Evolutionary conservation across 2,797 vertebrate species (phyloP).

Genomic region (Esox masquinongy): DNA sequence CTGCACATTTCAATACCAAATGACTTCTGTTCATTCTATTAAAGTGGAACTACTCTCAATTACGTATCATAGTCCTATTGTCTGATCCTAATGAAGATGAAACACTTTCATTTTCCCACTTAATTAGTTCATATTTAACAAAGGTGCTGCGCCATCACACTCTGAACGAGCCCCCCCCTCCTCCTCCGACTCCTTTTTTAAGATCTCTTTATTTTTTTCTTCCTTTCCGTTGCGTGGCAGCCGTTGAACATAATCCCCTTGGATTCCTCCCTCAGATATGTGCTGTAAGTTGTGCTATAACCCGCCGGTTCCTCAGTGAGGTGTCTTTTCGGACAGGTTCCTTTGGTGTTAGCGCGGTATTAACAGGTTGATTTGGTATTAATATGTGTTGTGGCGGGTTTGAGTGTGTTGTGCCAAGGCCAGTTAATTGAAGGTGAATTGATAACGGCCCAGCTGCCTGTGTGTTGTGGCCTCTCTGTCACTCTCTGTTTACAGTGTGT

Average conservation of each 20-base stretch:
- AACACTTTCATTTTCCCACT: slow-evolving; percentile 74
- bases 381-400: slow-evolving; percentile 35
- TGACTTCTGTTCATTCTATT: slow-evolving; percentile 71
- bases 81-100: slow-evolving; percentile 79
- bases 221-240: slow-evolving; percentile 28
- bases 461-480: slow-evolving; percentile 56
- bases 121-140: slow-evolving; percentile 80
- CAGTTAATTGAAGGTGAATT: slow-evolving; percentile 72
- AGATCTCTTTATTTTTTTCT: slow-evolving; percentile 6
- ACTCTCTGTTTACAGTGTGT: slow-evolving; percentile 33
- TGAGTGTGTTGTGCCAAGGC: slow-evolving; percentile 54
- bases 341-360: neutral
- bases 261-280: slow-evolving; percentile 51
- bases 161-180: slow-evolving; percentile 40
- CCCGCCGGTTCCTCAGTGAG: slow-evolving; percentile 44
- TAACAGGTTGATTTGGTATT: slow-evolving; percentile 35
- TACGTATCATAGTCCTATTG: slow-evolving; percentile 71
- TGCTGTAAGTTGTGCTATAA: slow-evolving; percentile 41
- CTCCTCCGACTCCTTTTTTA: slow-evolving; percentile 4
- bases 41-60: slow-evolving; percentile 74
- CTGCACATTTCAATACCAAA: slow-evolving; percentile 68
- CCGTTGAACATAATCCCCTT: slow-evolving; percentile 57
- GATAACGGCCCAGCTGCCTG: slow-evolving; percentile 61
- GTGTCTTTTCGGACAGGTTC: slow-evolving; percentile 24
- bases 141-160: slow-evolving; percentile 71